phyloP scores from a whole-genome alignment of 2,113 vertebrate genomes.

The Callospermophilus lateralis region DNA sequence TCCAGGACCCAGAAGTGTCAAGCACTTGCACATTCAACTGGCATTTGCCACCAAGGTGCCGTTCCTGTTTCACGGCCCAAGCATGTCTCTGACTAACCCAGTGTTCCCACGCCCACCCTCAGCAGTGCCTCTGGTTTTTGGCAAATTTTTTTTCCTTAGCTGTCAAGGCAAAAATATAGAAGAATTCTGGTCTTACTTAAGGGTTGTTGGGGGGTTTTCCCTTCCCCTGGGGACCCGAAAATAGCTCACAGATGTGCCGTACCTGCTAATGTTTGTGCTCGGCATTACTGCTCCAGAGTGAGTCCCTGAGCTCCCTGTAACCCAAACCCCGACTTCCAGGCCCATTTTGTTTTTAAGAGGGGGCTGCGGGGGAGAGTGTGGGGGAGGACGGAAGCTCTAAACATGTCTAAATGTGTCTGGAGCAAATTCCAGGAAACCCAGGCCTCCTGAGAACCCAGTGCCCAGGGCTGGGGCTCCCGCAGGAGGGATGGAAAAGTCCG shows the following conservation, averaged over 20 bases:
- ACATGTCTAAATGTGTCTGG: conserved; percentile 85
- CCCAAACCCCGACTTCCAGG: conserved; percentile 81
- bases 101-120: conserved; percentile 91
- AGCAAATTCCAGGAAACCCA: conserved; percentile 67
- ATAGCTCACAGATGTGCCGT: conserved; percentile 89
- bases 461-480: neutral
- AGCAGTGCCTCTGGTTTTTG: conserved; percentile 86
- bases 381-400: conserved; percentile 76
- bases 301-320: conserved; percentile 84
- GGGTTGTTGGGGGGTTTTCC: conserved; percentile 66
- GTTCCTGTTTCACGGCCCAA: conserved; percentile 88
- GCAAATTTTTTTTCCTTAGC: conserved; percentile 85
- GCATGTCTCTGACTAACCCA: conserved; percentile 86
- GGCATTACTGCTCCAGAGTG: conserved; percentile 70
- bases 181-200: conserved; percentile 87
- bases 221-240: conserved; percentile 87
- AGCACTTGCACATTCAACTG: conserved; percentile 34
- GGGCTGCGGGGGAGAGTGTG: neutral
- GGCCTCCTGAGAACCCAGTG: conserved; percentile 66
- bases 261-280: conserved; percentile 85
- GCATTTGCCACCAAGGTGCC: conserved; percentile 84
- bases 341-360: conserved; percentile 78
- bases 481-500: neutral
- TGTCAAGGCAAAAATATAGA: conserved; percentile 89
- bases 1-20: conserved; percentile 21